These are phyloP conservation scores for Meriones unguiculatus DNA, from an alignment of 2,113 vertebrate genomes.

Conservation along the genomic window DNA sequence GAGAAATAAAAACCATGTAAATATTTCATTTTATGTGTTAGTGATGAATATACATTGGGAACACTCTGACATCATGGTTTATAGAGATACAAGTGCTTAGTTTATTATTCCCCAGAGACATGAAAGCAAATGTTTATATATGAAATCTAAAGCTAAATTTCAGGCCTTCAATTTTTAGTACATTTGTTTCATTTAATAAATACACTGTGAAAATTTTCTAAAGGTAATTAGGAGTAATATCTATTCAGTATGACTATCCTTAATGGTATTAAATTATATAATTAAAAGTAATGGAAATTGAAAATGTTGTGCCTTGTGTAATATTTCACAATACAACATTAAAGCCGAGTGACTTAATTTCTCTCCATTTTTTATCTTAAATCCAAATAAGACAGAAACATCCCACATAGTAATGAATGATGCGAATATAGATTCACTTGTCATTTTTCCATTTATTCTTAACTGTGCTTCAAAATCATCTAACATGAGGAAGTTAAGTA, in stretches of 20 bases:
- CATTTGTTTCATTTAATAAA: neutral
- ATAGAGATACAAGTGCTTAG: neutral
- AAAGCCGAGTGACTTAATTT: neutral
- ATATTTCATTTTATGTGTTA: neutral
- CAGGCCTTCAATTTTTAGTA: neutral
- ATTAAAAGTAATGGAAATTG: neutral
- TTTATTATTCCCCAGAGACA: neutral
- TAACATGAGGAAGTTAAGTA: neutral
- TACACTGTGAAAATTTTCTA: neutral
- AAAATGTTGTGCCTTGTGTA: neutral
- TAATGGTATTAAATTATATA: neutral
- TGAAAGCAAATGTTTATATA: neutral
- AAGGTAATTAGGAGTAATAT: neutral
- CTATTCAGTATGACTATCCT: neutral
- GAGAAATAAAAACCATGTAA: neutral
- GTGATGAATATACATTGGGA: constrained; percentile 5
- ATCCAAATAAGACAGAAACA: neutral
- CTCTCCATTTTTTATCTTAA: neutral
- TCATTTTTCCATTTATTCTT: constrained; percentile 20
- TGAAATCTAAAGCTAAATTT: constrained; percentile 1
- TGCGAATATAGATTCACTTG: neutral
- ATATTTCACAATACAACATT: constrained; percentile 6
- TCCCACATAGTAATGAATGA: neutral
- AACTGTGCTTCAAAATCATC: neutral
- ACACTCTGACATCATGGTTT: neutral